Percentiles rank a stretch among this genome's conserved stretches.
phyloP scores from a whole-genome alignment of 2,113 vertebrate genomes.

The Aegypius monachus region DNA sequence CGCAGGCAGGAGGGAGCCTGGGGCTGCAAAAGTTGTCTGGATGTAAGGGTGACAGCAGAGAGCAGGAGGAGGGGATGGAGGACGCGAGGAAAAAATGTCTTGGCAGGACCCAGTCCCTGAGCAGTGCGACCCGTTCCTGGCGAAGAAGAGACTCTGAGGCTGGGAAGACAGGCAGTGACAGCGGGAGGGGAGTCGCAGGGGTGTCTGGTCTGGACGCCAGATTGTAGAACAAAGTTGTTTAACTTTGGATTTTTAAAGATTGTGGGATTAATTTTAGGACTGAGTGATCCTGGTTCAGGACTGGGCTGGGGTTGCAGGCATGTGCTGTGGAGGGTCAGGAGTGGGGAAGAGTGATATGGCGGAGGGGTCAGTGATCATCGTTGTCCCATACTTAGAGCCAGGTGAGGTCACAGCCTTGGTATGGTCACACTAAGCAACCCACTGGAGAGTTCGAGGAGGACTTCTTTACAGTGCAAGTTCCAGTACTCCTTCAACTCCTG shows the following conservation, averaged over 20 bases:
- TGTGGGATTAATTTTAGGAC: background rate
- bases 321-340: background rate
- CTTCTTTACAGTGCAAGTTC: background rate
- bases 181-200: background rate
- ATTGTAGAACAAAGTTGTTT: background rate
- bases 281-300: background rate
- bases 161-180: background rate
- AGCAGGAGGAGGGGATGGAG: background rate
- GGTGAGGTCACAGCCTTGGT: background rate
- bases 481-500: background rate
- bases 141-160: background rate
- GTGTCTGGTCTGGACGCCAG: background rate
- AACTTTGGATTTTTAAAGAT: background rate
- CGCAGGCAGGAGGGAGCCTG: background rate
- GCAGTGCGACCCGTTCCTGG: background rate
- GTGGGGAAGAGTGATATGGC: fast-evolving
- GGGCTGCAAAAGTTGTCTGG: background rate
- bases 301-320: background rate
- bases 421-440: background rate
- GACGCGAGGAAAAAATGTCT: background rate
- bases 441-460: fast-evolving
- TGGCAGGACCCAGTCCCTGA: background rate
- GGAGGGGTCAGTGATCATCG: fast-evolving
- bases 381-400: background rate
- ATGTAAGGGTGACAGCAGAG: background rate